phyloP scores from a whole-genome alignment of 2,888 invertebrate species.

The Apotomis betuletana region DNA sequence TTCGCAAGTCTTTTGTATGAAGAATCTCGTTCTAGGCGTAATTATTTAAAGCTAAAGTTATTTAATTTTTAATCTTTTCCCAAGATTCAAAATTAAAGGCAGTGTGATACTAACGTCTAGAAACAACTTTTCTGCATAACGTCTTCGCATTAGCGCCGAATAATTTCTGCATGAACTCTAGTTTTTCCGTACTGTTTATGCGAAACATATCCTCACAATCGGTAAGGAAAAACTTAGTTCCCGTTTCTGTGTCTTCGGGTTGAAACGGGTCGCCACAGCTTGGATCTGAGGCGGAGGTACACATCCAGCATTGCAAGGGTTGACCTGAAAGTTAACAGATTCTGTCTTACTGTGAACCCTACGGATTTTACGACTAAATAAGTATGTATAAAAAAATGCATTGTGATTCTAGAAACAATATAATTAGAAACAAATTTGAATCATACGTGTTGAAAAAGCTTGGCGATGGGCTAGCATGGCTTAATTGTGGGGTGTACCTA shows the following conservation, averaged over 20 bases:
- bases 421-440: too few relatives aligned
- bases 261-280: constrained; percentile 16
- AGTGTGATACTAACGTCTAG: background rate
- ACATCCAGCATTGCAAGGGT: constrained; percentile 14
- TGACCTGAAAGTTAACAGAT: background rate
- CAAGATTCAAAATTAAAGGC: background rate
- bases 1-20: too few relatives aligned
- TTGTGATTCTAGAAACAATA: too few relatives aligned
- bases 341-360: too few relatives aligned
- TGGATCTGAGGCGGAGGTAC: background rate
- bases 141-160: constrained; percentile 9
- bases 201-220: background rate
- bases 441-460: too few relatives aligned
- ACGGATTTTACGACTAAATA: too few relatives aligned
- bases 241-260: background rate
- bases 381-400: too few relatives aligned
- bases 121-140: constrained; percentile 18
- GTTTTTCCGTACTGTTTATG: background rate
- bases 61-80: too few relatives aligned
- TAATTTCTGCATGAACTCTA: background rate
- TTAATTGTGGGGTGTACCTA: too few relatives aligned
- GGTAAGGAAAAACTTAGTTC: background rate
- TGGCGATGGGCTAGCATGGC: too few relatives aligned
- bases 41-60: too few relatives aligned
- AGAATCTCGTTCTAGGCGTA: too few relatives aligned